Evolutionary conservation across 2,113 vertebrate genomes (phyloP), one percentile per base, ranked within the genome.

Genomic region (Percina caprodes): DNA sequence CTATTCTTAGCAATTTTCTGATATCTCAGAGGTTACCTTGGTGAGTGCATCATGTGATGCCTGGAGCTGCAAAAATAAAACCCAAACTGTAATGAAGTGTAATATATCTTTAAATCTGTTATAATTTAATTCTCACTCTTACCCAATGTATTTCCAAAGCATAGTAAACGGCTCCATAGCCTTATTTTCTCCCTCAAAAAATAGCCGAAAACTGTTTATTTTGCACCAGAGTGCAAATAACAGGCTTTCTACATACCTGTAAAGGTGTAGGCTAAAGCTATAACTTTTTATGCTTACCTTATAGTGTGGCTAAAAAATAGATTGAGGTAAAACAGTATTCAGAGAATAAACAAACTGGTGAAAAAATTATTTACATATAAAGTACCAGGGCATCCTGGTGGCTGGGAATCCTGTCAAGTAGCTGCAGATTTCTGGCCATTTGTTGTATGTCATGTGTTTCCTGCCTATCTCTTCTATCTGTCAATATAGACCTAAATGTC

Each of bases 61-160:
- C 30, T 12, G 42, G 13, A 59, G 13, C 59, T 56, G 42, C 42
- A 7, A 6, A 16, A 14, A 48, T 15, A 8, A 21, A 54, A 46
- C 6, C 24, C 16, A 10, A 9, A 11, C 19, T 67, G 12, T 7
- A 33, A 58, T 58, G 33, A 59, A 35, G 5, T 48, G 39, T 39
- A 33, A 12, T 76, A 35, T 23, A 51, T 21, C 58, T 74, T n/a
- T 21, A 35, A 73, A 74, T 73, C 24, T 35, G 19, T 75, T 56
- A 16, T 18, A 16, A 35, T 67, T n/a, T 16, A 46, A 55, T 48
- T 45, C 52, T 35, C 59, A 42, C 19, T 51, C 19, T 8, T 15
- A 13, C 24, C 30, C 16, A 21, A 21, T 55, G 15, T 58, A 58
- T 77, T 58, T 16, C 4, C 3, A 75, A 26, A 56, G 12, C 46